Conservation (phyloP, 2,113 vertebrate genomes). For the Coturnix japonica region DNA sequence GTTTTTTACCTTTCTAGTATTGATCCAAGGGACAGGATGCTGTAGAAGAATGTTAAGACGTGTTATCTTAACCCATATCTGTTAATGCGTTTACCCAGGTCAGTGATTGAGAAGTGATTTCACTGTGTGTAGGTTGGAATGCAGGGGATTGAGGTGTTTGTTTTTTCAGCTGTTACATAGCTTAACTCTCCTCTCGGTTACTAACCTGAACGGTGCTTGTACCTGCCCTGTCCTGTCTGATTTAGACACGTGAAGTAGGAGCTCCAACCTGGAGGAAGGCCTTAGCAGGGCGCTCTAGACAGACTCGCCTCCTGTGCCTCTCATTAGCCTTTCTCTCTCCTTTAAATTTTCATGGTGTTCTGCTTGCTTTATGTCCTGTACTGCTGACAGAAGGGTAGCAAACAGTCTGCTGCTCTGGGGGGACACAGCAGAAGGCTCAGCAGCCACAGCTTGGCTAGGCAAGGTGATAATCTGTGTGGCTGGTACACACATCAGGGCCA, state of each 20-base stretch:
- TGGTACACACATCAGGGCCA: not conserved
- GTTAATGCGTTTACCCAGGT: fast-evolving
- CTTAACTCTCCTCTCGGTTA: not conserved
- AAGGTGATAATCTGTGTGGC: no score
- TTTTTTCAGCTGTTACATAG: fast-evolving
- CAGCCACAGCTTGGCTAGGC: not conserved
- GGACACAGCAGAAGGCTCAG: not conserved
- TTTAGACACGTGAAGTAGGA: not conserved
- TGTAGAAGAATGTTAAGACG: fast-evolving
- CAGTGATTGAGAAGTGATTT: not conserved
- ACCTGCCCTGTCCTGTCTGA: not conserved
- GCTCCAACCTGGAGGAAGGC: not conserved
- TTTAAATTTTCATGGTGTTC: not conserved
- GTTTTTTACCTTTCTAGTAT: not conserved
- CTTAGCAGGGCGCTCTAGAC: not conserved
- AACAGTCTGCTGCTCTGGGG: not conserved
- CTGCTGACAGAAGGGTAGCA: not conserved
- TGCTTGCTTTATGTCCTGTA: not conserved
- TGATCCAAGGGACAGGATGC: not conserved
- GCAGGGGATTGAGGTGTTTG: no score
- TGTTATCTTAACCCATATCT: not conserved
- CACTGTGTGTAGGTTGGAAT: fast-evolving
- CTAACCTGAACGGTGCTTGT: not conserved
- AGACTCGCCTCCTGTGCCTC: not conserved
- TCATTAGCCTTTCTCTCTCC: not conserved